Evolutionary conservation across 2,888 invertebrate species (phyloP), one percentile per base, ranked within the genome.

Genomic region (Tetragonula carbonaria): DNA sequence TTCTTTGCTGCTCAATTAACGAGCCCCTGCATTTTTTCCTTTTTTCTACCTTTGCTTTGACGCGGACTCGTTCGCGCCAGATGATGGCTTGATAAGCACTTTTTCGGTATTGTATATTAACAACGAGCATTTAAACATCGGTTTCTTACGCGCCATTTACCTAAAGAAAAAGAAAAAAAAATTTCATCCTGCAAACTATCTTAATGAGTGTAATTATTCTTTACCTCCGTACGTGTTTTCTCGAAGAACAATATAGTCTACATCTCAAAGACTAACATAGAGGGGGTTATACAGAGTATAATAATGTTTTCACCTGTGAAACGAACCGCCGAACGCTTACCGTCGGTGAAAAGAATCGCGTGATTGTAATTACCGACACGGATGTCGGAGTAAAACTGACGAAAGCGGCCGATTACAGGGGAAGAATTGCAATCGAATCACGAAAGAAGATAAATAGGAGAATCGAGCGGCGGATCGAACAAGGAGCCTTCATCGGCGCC

Each of bases 371-470:
- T 18, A n/a, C 16, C 23, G 38, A 38, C 55, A 6, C 5, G 21
- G 11, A 13, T 14, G 11, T 11, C 21, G 13, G 28, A 45, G n/a
- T 28, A 4, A 67, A 28, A 28, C 21, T 16, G 45, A 18, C 55
- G 38, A 6, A 6, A 55, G 38, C 18, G 23, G 6, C 23, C 67
- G 66, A 57, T 55, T n/a, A 28, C 62, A 62, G 62, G 51, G 59
- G 4, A 70, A 62, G 53, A 53, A 70, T 77, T 13, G 18, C 33
- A 62, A 62, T 33, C n/a, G 45, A 57, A 55, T 79, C 1, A 38
- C 21, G 45, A 18, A 23, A 23, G 21, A 66, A 65, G 28, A 75
- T 21, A 65, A 70, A 65, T 28, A n/a, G 38, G n/a, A 21, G n/a
- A 50, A 50, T 45, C 33, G 45, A 13, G 18, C 21, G 21, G 16